Evolutionary conservation across 2,888 invertebrate species (phyloP).

Genomic region (Noctua janthe): DNA sequence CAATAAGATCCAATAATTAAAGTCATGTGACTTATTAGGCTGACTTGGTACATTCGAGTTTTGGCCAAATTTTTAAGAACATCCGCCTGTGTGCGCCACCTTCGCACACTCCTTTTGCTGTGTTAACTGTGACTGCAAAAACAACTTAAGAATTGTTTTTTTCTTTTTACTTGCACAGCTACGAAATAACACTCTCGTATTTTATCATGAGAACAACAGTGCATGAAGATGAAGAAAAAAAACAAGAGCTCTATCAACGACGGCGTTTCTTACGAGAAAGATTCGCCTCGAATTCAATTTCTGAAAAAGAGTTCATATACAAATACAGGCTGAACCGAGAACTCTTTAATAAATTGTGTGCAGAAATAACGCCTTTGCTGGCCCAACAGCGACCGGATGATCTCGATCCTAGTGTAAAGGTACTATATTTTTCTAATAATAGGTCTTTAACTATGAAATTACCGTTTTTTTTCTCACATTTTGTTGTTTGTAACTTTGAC

Average conservation of each 20-base stretch:
- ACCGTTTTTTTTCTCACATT: too few relatives aligned
- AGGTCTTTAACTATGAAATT: too few relatives aligned
- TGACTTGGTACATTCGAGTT: too few relatives aligned
- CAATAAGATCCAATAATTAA: too few relatives aligned
- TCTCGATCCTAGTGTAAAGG: slow-evolving; percentile 15
- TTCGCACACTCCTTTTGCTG: not conserved
- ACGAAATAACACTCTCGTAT: slow-evolving; percentile 20
- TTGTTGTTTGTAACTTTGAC: too few relatives aligned
- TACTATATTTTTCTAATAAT: slow-evolving; percentile 5
- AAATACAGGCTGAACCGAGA: slow-evolving; percentile 20
- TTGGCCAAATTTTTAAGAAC: too few relatives aligned
- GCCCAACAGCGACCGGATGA: not conserved
- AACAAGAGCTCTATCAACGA: not conserved
- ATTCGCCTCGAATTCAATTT: slow-evolving; percentile 8
- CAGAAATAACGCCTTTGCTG: slow-evolving; percentile 13
- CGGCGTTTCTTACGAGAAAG: slow-evolving; percentile 16
- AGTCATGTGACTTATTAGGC: too few relatives aligned
- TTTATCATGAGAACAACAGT: not conserved
- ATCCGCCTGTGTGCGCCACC: not conserved
- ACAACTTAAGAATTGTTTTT: not conserved
- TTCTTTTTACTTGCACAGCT: slow-evolving; percentile 2
- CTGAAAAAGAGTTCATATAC: slow-evolving; percentile 23
- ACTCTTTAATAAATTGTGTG: slow-evolving; percentile 18
- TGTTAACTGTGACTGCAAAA: too few relatives aligned
- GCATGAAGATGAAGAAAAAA: not conserved